Evolutionary conservation across 1,140 invertebrate genomes (phyloP), one percentile per base, ranked within the genome.

Genomic region (Cecropterus lyciades): DNA sequence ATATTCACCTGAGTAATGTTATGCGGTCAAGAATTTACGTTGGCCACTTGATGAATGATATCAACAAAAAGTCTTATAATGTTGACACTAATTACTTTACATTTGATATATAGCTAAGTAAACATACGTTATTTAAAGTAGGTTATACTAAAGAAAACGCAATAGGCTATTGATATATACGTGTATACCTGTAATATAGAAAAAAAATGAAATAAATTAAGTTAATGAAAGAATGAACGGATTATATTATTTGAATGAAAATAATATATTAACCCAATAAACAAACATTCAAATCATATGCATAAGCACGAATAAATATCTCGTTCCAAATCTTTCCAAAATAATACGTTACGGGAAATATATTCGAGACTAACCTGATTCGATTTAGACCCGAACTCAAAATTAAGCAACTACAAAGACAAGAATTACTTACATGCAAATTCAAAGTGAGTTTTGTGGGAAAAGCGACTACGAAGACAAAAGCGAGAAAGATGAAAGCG

Each of bases 401-500:
- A 64, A 64, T 64, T 52, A 48, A 60, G 57, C 20, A 64, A 43
- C 30, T n/a, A 64, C 51, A 57, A 45, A 53, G 42, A 56, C 40
- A 51, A 48, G 43, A 65, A 59, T 57, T 65, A 68, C 65, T 63
- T 68, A 74, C 55, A 67, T 67, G 48, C 60, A 69, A 69, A 69
- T 65, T 64, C 73, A 42, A 51, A 45, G 62, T 16, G 48, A 56
- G 59, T 45, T 55, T 51, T 67, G 67, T 75, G 81, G 64, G 77
- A 84, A 60, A 77, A 75, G 72, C 56, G 37, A 43, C 14, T 13
- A 48, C 14, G 43, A 73, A 78, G 64, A 83, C 77, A 85, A 85
- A 85, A 84, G 82, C 77, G 75, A 77, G 77, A 77, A 76, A 81
- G 79, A 83, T 81, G 82, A 85, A 85, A 85, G 82, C 77, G 60